Evolutionary conservation across 1,140 invertebrate species (phyloP).

Genomic region (Euschistus heros): DNA sequence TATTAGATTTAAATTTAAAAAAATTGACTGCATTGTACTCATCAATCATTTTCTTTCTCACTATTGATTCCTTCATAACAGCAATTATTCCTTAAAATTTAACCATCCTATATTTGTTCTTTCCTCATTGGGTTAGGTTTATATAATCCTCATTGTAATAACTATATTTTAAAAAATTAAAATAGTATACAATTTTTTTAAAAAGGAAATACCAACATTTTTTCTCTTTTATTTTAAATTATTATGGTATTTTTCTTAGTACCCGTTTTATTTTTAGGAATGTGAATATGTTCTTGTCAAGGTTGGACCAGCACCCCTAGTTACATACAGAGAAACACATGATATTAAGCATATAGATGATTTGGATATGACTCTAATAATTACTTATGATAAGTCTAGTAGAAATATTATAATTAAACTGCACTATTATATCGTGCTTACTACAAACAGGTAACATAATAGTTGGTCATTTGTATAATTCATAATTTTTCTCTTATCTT

Average conservation of each 20-base stretch:
- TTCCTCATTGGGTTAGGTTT: too few species aligned
- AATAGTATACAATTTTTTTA: too few species aligned
- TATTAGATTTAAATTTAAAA: too few species aligned
- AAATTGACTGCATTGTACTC: too few species aligned
- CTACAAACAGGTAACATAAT: constrained; percentile 42
- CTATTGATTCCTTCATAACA: too few species aligned
- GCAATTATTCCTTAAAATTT: too few species aligned
- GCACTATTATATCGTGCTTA: constrained; percentile 64
- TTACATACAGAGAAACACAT: constrained; percentile 50
- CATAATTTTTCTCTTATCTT: background rate
- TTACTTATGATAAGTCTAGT: constrained; percentile 44
- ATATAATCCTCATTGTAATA: too few species aligned
- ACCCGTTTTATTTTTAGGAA: constrained; percentile 30
- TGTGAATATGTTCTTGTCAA: constrained; percentile 53
- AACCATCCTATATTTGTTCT: too few species aligned
- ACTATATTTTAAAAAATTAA: too few species aligned
- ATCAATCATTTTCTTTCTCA: too few species aligned
- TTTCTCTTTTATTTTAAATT: too few species aligned
- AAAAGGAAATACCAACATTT: too few species aligned
- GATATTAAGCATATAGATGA: constrained; percentile 52
- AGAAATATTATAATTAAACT: constrained; percentile 45
- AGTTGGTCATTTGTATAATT: constrained; percentile 1
- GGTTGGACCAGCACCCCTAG: constrained; percentile 42
- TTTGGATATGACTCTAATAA: constrained; percentile 57
- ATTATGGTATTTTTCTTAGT: background rate